Base-by-base conservation (phyloP, 2,113 vertebrate species). In the Oreochromis tanganicae region DNA sequence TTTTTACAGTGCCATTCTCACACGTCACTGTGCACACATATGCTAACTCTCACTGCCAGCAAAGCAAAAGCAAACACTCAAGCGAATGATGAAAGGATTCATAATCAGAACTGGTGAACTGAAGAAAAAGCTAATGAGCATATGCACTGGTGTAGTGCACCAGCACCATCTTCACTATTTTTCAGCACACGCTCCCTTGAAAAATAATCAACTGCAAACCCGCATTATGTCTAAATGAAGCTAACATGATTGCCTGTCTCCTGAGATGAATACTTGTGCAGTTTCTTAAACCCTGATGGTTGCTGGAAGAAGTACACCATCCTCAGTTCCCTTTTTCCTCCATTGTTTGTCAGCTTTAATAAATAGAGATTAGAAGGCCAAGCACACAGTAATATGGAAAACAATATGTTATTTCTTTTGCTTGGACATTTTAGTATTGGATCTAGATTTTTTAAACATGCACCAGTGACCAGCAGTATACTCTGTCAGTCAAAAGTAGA, bases 91-190 rank as follows among this genome's bases (percentile, higher is more conserved):
- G 52, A 89, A 68, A 83, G 46, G 73, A 85, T 83, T 87, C 52
- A 90, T 87, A 82, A 92, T 88, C 85, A 87, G 56, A 92, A 56
- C 34, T 79, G 87, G 63, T 89, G 87, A 88, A 80, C 57, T 88
- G 87, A 84, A 34, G 66, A 66, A 82, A 85, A 85, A 46, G 73
- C 73, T 91, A 88, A 85, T 85, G 85, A 91, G 80, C 66, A 85
- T 79, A 10, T 38, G 46, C 57, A 59, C 24, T 85, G 61, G 21
- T 85, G 52, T 84, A 84, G 82, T 82, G 46, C 75, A 80, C 78
- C 66, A 68, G 29, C 46, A 48, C 63, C 57, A 43, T 43, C 78
- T 4, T 81, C 24, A 12, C 38, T 80, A 57, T 82, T 75, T 82
- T 3, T 78, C 73, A 50, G 27, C 46, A 13, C 43, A 78, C 6